Evolutionary conservation across 92 coral and sea anemone genomes (phyloP).

Genomic region (Isaurus tuberculatus): DNA sequence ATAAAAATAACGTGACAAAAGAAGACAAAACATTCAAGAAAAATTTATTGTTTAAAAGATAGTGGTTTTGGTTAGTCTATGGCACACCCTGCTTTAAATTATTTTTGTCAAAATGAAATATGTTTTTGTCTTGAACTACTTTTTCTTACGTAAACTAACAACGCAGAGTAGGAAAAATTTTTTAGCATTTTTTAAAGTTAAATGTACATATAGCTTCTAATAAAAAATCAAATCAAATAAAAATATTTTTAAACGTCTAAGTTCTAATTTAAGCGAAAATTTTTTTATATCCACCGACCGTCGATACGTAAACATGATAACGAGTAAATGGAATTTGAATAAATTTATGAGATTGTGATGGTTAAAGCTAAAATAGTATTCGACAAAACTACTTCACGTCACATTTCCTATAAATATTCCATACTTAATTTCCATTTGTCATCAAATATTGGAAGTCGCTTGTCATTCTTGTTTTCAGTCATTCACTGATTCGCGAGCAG

Average conservation of each 20-base stretch:
- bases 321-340: constrained; percentile 5
- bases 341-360: constrained; percentile 28
- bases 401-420: constrained; percentile 35
- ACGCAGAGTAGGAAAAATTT: neutral
- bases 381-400: constrained; percentile 38
- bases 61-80: neutral
- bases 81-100: neutral
- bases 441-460: constrained; percentile 6
- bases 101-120: neutral
- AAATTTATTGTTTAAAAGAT: neutral
- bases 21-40: neutral
- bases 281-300: neutral
- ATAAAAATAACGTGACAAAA: neutral
- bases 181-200: neutral
- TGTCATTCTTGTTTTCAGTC: constrained; percentile 3
- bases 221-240: neutral
- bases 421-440: constrained; percentile 24
- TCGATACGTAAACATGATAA: neutral
- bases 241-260: too few relatives aligned
- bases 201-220: neutral
- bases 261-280: neutral
- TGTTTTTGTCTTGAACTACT: neutral
- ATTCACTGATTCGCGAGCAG: neutral
- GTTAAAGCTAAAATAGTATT: constrained; percentile 16
- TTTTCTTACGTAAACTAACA: too few relatives aligned